These are phyloP conservation scores for Dicranocentrus wangi DNA, from an alignment of 2,888 invertebrate species.

Conservation along the genomic window DNA sequence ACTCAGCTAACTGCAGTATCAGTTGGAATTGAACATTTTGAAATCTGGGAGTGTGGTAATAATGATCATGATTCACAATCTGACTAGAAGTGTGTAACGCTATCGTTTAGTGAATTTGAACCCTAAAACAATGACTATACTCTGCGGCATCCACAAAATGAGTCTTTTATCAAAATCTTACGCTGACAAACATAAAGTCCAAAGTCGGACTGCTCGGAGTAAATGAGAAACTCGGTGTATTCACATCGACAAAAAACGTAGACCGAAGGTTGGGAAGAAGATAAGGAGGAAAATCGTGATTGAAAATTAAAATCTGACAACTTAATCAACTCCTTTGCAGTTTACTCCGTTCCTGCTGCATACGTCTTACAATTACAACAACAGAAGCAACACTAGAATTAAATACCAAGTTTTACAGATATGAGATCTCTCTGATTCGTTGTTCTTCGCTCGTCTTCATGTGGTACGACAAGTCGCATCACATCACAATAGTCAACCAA, in stretches of 20 bases:
- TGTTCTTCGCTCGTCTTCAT: constrained; percentile 5
- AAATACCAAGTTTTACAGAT: constrained; percentile 40
- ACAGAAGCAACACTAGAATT: constrained; percentile 53
- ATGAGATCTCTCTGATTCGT: constrained; percentile 34
- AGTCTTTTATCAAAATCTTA: too few relatives aligned
- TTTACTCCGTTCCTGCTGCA: constrained; percentile 20
- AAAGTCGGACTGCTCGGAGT: not conserved
- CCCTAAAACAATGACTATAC: too few relatives aligned
- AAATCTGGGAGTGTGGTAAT: too few relatives aligned
- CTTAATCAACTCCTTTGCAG: constrained; percentile 64
- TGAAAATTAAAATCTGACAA: constrained; percentile 69
- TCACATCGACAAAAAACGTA: constrained; percentile 16
- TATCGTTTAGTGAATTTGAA: too few relatives aligned
- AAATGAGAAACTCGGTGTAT: constrained; percentile 13
- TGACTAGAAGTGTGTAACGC: too few relatives aligned
- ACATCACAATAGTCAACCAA: constrained; percentile 25
- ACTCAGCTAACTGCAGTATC: too few relatives aligned
- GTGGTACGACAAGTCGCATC: constrained; percentile 31
- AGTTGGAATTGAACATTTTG: too few relatives aligned
- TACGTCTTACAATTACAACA: constrained; percentile 19
- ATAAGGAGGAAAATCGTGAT: constrained; percentile 61
- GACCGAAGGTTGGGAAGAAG: constrained; percentile 51
- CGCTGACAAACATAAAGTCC: not conserved
- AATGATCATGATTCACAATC: too few relatives aligned
- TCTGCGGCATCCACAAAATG: too few relatives aligned